phyloP scores from a whole-genome alignment of 2,888 invertebrate genomes.

The Leistus spinibarbis region DNA sequence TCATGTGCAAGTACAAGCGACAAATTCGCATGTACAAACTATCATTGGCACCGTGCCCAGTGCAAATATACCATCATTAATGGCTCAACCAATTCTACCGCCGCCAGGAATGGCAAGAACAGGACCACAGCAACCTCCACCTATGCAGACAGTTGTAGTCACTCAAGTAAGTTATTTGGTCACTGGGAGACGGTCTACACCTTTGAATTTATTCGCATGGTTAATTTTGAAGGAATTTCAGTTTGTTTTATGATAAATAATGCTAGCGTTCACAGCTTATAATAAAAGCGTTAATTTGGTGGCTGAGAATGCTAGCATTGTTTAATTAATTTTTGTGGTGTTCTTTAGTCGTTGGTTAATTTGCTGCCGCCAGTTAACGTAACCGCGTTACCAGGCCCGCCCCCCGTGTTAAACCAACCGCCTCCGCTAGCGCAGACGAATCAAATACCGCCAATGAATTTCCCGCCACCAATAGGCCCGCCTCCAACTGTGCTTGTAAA shows the following conservation, averaged over 20 bases:
- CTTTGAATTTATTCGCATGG: no score
- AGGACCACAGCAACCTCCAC: conserved; percentile 7
- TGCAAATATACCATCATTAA: conserved; percentile 52
- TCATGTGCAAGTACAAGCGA: conserved; percentile 13
- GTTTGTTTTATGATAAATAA: background rate
- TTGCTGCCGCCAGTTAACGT: conserved; percentile 22
- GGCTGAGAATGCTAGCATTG: background rate
- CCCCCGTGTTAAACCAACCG: conserved; percentile 52
- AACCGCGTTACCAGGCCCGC: conserved; percentile 43
- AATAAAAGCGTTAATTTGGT: no score
- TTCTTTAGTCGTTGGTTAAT: conserved; percentile 13
- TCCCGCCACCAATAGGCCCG: conserved; percentile 57
- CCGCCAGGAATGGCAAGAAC: conserved; percentile 47
- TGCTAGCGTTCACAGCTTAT: no score
- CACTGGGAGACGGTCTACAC: no score
- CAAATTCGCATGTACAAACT: background rate
- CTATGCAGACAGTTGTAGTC: conserved; percentile 8
- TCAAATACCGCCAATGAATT: conserved; percentile 56
- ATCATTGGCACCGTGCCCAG: conserved; percentile 44
- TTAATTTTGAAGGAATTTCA: no score
- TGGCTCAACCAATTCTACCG: conserved; percentile 56
- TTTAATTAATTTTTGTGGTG: background rate
- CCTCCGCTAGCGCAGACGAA: conserved; percentile 48
- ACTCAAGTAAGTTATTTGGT: conserved; percentile 23
- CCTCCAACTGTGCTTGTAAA: conserved; percentile 46